These are phyloP conservation scores for Tragelaphus strepsiceros DNA, from an alignment of 2,113 vertebrate genomes.

Conservation along the genomic window DNA sequence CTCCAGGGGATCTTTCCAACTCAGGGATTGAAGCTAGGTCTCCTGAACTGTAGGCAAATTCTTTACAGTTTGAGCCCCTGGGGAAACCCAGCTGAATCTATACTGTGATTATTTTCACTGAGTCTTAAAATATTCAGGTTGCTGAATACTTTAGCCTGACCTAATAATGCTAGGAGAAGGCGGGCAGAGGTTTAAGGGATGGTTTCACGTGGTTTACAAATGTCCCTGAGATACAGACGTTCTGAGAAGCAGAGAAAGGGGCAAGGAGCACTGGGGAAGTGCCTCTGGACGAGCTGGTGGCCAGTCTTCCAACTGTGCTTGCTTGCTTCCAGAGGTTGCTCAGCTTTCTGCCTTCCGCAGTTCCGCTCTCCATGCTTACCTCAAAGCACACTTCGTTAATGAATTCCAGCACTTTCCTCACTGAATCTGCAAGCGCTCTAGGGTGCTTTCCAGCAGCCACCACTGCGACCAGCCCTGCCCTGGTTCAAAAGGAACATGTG, in stretches of 20 bases:
- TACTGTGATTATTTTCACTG: not conserved
- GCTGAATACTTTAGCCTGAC: not conserved
- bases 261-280: not conserved
- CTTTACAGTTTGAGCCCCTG: not conserved
- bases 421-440: not conserved
- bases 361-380: not conserved
- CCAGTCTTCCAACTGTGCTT: not conserved
- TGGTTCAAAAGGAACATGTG: not conserved
- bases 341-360: not conserved
- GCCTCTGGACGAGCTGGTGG: not conserved
- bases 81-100: not conserved
- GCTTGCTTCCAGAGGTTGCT: not conserved
- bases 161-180: not conserved
- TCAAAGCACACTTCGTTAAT: not conserved
- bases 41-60: not conserved
- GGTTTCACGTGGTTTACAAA: not conserved
- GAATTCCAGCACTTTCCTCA: not conserved
- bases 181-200: not conserved
- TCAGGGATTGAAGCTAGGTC: not conserved
- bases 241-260: not conserved
- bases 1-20: not conserved
- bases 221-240: not conserved
- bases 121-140: not conserved
- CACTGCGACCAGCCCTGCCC: not conserved
- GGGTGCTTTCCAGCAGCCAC: not conserved